Base-by-base conservation (phyloP, 1,140 invertebrate genomes). In the Hypsibius dujardini region DNA sequence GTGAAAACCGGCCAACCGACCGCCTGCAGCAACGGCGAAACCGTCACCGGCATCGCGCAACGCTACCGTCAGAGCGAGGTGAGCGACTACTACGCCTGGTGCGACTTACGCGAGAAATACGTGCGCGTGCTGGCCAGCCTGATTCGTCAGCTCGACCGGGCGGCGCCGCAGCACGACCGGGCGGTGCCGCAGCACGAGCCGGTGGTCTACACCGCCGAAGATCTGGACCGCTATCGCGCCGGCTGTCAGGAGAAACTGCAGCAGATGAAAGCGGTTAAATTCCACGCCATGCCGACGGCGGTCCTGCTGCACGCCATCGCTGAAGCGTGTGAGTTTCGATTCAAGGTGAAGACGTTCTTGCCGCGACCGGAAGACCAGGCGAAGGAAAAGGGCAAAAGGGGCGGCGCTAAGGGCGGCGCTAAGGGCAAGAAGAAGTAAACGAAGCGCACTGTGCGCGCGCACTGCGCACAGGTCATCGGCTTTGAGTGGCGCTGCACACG, bases 341-440 rank as follows among this genome's bases (percentile, higher is more conserved):
- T 67, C 7, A 7, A 7, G 12, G 62, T 45, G 7, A 67, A 67
- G 42, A 67, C 12, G 12, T 67, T 67, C 42, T 7, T 15, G 7
- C 50, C 50, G 50, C 7, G n/a, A n/a, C 50, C 50, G n/a, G 50
- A 56, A 56, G 50, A 56, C n/a, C 50, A 12, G n/a, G 50, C n/a
- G 50, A 56, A 56, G n/a, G 50, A 56, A 56, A 56, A 56, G n/a
- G 50, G 50, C 50, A 56, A 56, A 56, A 56, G 50, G 7, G 50
- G 50, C n/a, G 50, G 7, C 50, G 28, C 28, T 28, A 28, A 28
- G 28, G 28, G 28, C 28, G 28, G 28, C 28, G 28, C 28, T 28
- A 28, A 28, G 28, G 28, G 28, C 28, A 28, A 28, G 28, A 28
- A 28, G 28, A 28, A 28, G 28, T 28, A 28, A 28, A 28, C 28